Evolutionary conservation across 2,113 vertebrate species (phyloP).

Genomic region (Gavia stellata): DNA sequence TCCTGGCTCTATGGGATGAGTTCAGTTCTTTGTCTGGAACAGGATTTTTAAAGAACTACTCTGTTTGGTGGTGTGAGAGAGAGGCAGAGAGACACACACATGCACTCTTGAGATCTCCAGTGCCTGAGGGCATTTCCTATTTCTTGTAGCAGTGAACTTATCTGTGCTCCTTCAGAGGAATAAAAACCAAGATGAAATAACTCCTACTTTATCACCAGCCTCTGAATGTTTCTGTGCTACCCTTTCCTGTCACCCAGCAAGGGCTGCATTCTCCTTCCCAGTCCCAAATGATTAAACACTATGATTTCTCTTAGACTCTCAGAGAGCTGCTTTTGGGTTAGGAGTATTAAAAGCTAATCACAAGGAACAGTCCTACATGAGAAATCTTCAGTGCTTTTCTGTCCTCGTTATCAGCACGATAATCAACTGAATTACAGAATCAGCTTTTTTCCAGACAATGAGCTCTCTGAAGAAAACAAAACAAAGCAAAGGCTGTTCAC

Average conservation of each 20-base stretch:
- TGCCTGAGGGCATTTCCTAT: constrained; percentile 30
- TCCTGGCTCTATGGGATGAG: not conserved
- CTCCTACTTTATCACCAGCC: constrained; percentile 11
- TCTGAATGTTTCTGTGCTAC: not conserved
- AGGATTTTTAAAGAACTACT: not conserved
- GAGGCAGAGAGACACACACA: not conserved
- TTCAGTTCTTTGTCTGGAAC: not conserved
- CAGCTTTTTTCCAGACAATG: not conserved
- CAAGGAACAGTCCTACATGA: not conserved
- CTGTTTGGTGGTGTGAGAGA: not conserved
- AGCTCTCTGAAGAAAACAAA: constrained; percentile 15
- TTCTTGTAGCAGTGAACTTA: constrained; percentile 39
- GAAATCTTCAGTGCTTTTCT: not conserved
- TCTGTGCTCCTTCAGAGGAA: constrained; percentile 19
- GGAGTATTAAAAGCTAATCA: not conserved
- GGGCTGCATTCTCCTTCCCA: not conserved
- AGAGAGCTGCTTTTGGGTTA: not conserved
- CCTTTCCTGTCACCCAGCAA: not conserved
- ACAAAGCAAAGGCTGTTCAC: not conserved
- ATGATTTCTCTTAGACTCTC: not conserved
- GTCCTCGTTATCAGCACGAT: not conserved
- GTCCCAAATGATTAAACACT: constrained; percentile 23
- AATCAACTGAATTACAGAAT: not conserved
- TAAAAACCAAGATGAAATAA: constrained; percentile 37
- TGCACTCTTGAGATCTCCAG: not conserved